phyloP scores from a whole-genome alignment of 2,113 vertebrate genomes.

The Ceyx cyanopectus region DNA sequence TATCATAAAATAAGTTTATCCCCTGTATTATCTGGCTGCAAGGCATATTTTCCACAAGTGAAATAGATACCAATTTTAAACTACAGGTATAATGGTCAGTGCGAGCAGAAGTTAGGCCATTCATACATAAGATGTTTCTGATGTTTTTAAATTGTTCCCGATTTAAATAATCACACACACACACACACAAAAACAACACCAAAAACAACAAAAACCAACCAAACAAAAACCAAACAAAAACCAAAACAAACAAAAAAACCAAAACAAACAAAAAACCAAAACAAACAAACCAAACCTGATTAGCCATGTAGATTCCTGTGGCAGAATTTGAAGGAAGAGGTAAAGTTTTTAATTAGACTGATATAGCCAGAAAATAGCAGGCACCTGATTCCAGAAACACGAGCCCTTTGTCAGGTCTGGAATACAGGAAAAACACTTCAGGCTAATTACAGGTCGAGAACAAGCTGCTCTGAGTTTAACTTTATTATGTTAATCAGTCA shows the following conservation, averaged over 20 bases:
- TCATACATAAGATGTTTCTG: neutral
- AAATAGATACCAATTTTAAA: neutral
- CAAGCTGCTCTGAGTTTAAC: slow-evolving; percentile 23
- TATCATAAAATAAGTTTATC: slow-evolving; percentile 1
- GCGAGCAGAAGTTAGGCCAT: neutral
- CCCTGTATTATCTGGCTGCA: neutral
- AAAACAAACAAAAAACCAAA: no score
- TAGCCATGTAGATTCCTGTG: neutral
- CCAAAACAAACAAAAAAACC: neutral
- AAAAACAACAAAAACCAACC: neutral
- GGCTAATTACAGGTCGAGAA: slow-evolving; percentile 36
- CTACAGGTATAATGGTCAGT: neutral
- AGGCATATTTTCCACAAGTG: neutral
- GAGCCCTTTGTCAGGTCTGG: slow-evolving; percentile 31
- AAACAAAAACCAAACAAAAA: no score
- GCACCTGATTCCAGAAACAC: slow-evolving; percentile 3
- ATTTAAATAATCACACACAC: neutral
- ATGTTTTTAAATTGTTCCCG: neutral
- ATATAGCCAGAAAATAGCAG: slow-evolving; percentile 32
- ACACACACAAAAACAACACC: neutral
- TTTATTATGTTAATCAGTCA: slow-evolving; percentile 43
- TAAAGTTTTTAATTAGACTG: slow-evolving; percentile 45
- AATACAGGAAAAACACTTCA: slow-evolving; percentile 36
- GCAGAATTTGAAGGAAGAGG: slow-evolving; percentile 42
- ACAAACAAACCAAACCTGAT: neutral